A percentile compares a stretch with the other conserved stretches of the same genome.
phyloP scores from a whole-genome alignment of 2,113 vertebrate genomes.

The Chamaea fasciata region DNA sequence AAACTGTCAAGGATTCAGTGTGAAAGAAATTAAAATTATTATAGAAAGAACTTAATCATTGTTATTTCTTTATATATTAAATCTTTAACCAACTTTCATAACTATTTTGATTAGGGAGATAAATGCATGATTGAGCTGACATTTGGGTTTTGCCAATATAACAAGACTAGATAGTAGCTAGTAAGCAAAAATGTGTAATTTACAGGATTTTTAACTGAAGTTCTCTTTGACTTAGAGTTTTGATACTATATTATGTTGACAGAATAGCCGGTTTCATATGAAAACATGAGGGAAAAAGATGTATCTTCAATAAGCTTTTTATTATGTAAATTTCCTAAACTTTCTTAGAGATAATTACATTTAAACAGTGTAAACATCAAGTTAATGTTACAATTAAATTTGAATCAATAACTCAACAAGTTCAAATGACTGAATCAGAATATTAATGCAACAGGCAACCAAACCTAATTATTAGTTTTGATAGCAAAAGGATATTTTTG shows the following conservation, averaged over 20 bases:
- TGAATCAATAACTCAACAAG: slow-evolving; percentile 14
- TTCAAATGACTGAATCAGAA: not conserved
- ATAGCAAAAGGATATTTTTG: not conserved
- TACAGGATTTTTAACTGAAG: not conserved
- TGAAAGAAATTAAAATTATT: not conserved
- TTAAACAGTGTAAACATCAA: not conserved
- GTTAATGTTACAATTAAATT: slow-evolving; percentile 13
- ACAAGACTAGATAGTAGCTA: not conserved
- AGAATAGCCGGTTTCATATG: not conserved
- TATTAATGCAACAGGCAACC: not conserved
- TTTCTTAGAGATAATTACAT: not conserved
- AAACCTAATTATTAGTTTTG: slow-evolving; percentile 5
- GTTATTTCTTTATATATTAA: not conserved
- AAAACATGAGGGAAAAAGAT: not conserved
- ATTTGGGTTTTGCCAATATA: not conserved
- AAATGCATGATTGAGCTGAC: not conserved
- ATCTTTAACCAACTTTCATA: not conserved
- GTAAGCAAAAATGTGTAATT: not conserved
- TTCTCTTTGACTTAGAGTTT: not conserved
- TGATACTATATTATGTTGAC: not conserved
- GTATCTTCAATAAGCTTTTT: not conserved
- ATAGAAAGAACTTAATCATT: not conserved
- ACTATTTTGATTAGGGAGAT: not conserved
- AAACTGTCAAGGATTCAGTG: not conserved
- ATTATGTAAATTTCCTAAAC: slow-evolving; percentile 11